Evolutionary conservation across 2,797 vertebrate genomes (phyloP).

Genomic region (Trichosurus vulpecula): DNA sequence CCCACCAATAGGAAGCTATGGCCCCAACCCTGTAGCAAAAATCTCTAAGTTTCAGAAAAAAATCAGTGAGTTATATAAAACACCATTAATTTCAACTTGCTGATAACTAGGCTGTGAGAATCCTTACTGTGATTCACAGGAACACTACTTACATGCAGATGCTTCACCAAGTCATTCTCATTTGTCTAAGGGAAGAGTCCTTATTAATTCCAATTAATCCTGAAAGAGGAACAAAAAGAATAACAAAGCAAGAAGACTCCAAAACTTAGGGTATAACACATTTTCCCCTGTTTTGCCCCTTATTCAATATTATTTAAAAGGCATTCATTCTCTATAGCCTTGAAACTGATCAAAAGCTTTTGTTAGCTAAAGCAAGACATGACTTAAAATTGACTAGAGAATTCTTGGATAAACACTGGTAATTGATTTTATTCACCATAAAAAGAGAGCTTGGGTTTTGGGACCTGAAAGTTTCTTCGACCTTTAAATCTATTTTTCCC

Average conservation of each 20-base stretch:
- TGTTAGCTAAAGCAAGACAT: too few relatives aligned
- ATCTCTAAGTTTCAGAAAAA: neutral
- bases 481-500: neutral
- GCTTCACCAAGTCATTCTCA: neutral
- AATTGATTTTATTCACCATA: neutral
- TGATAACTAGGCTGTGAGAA: neutral
- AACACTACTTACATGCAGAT: neutral
- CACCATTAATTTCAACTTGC: neutral
- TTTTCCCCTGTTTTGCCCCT: neutral
- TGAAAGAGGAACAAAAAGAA: neutral
- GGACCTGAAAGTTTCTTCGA: neutral
- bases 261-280: neutral
- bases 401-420: neutral
- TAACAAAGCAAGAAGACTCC: neutral
- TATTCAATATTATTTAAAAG: neutral
- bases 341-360: neutral
- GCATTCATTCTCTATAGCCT: neutral
- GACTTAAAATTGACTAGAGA: neutral
- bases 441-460: neutral
- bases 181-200: neutral
- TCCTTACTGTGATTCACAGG: neutral
- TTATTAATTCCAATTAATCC: neutral
- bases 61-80: neutral
- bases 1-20: neutral
- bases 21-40: neutral